A percentile compares a stretch with the other conserved stretches of the same genome.
These are phyloP conservation scores for Pegoplata infirma DNA, from an alignment of 2,888 invertebrate genomes.

Conservation along the genomic window DNA sequence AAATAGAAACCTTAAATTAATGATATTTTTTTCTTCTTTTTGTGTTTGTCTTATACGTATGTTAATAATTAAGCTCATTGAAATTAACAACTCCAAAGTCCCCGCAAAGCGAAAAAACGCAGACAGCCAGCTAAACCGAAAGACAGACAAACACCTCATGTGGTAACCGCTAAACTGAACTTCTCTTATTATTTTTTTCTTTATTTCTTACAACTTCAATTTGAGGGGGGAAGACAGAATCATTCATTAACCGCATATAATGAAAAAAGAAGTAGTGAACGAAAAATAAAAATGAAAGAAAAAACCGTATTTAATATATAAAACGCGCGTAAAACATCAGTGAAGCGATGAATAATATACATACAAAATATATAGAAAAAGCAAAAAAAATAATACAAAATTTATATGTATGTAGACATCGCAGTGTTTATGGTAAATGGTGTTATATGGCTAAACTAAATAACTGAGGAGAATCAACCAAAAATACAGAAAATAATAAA, in stretches of 20 bases:
- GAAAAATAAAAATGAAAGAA: no score
- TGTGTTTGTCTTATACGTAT: no score
- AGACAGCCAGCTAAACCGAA: slow-evolving; percentile 29
- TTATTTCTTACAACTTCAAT: slow-evolving; percentile 24
- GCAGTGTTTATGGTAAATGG: neutral
- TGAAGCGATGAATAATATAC: slow-evolving; percentile 48
- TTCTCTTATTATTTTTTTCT: slow-evolving; percentile 22
- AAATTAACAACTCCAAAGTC: slow-evolving; percentile 39
- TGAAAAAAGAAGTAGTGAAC: slow-evolving; percentile 24
- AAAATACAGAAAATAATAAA: slow-evolving; percentile 3
- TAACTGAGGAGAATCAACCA: slow-evolving; percentile 31
- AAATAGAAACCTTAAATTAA: slow-evolving; percentile 38
- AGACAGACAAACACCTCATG: slow-evolving; percentile 33
- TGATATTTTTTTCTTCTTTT: slow-evolving; percentile 7
- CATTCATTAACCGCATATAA: slow-evolving; percentile 15
- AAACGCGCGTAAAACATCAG: slow-evolving; percentile 52
- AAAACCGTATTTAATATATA: slow-evolving; percentile 42
- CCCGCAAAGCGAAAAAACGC: slow-evolving; percentile 25
- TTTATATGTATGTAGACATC: slow-evolving; percentile 21
- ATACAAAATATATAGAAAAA: neutral
- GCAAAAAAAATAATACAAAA: slow-evolving; percentile 1
- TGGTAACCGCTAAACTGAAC: slow-evolving; percentile 54
- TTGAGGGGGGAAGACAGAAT: slow-evolving; percentile 22
- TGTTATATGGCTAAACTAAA: slow-evolving; percentile 43
- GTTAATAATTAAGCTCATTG: slow-evolving; percentile 52